Evolutionary conservation across 1,140 invertebrate genomes (phyloP), one percentile per base, ranked within the genome.

Genomic region (Himalopsyche phryganea): DNA sequence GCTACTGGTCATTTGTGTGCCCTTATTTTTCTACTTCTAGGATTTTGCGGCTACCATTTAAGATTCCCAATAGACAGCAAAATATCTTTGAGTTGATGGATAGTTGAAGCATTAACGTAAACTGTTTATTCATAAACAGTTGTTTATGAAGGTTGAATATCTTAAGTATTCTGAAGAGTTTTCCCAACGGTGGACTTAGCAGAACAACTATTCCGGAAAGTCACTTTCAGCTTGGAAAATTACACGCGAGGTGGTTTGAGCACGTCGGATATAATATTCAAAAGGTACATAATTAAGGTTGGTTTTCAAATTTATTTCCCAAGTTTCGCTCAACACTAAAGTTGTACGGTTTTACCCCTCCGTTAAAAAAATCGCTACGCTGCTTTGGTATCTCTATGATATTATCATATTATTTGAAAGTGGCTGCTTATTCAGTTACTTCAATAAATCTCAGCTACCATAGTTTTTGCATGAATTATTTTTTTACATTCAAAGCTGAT

Each of bases 281-380:
- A 40, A 40, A 40, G 38, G 38, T 40, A 40, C 15, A 40, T 40
- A 40, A 40, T 40, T 40, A 40, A 40, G 38, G 11, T 40, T 40
- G 38, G n/a, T 40, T 40, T 40, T n/a, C 11, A 40, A 40, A 40
- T 40, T 40, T 40, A 40, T 40, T 40, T 40, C 38, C 11, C 15
- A 40, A 40, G 38, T 40, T 15, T n/a, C n/a, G 38, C 38, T 40
- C 38, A 15, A 40, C 11, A 40, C n/a, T 40, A 40, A 40, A 40
- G 38, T 40, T 40, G 4, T 40, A 40, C 15, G 38, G 23, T 28
- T 28, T 28, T 28, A 9, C 23, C 23, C 4, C 23, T 28, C 23
- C 23, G 9, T 28, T 9, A 9, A 28, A 28, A 28, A 28, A 28
- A 28, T 28, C 23, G 23, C 23, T 28, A 5, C 23, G 23, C 23